Conservation (phyloP, 2,797 vertebrate species). For the Sebastolobus altivelis region DNA sequence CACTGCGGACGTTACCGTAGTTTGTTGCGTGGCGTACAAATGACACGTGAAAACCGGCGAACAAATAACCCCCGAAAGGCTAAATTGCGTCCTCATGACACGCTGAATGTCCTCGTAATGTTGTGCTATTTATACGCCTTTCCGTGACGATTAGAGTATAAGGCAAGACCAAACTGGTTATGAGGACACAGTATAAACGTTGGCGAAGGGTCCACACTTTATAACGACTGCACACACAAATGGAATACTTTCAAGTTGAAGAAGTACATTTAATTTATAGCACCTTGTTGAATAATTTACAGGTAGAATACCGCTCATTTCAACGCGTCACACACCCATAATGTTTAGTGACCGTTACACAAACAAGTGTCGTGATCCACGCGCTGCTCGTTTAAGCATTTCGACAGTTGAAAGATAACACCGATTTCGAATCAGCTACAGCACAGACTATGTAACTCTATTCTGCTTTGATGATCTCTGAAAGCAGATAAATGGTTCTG, state of each 20-base stretch:
- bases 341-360: conserved; percentile 22
- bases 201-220: conserved; percentile 16
- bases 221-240: conserved; percentile 41
- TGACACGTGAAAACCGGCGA: rapidly evolving
- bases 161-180: conserved; percentile 48
- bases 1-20: too few species aligned
- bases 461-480: conserved; percentile 51
- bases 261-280: conserved; percentile 73
- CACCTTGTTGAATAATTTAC: conserved; percentile 76
- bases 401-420: conserved; percentile 46
- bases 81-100: too few species aligned
- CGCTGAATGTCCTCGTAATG: not conserved
- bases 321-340: conserved; percentile 21
- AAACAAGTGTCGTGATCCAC: conserved; percentile 30
- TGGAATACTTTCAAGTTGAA: conserved; percentile 63
- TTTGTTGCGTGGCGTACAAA: too few species aligned
- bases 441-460: conserved; percentile 61
- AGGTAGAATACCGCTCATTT: conserved; percentile 55
- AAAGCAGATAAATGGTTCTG: conserved; percentile 48
- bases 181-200: conserved; percentile 31
- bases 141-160: conserved; percentile 19
- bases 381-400: conserved; percentile 39
- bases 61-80: too few species aligned
- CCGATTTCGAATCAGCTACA: conserved; percentile 52
- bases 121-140: not conserved